These are phyloP conservation scores for Chanos chanos DNA, from an alignment of 2,797 vertebrate genomes.

Conservation along the genomic window DNA sequence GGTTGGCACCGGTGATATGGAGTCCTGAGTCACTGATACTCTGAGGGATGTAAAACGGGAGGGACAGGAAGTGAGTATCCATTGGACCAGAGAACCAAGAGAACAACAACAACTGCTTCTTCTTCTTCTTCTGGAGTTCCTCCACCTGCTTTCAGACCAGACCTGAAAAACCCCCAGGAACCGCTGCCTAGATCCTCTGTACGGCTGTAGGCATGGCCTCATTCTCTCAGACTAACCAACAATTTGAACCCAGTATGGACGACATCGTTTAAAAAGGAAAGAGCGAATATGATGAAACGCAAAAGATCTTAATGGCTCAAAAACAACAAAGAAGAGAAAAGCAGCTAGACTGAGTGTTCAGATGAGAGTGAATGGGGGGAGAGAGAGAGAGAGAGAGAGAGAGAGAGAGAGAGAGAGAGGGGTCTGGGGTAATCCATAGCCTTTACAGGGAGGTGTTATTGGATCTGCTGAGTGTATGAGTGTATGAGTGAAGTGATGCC, in stretches of 20 bases:
- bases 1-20: slow-evolving; percentile 61
- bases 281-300: too few species aligned
- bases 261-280: too few species aligned
- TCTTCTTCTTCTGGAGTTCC: too few species aligned
- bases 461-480: slow-evolving; percentile 12
- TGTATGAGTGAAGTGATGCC: slow-evolving; percentile 17
- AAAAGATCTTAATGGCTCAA: too few species aligned
- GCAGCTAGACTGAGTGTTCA: neutral
- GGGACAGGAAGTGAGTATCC: slow-evolving; percentile 60
- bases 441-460: slow-evolving; percentile 11
- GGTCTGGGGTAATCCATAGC: slow-evolving; percentile 10
- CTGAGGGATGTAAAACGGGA: slow-evolving; percentile 69
- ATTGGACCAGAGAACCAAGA: slow-evolving; percentile 47
- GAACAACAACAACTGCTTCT: too few species aligned
- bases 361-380: neutral
- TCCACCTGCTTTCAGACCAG: too few species aligned
- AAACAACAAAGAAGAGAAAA: too few species aligned
- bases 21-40: slow-evolving; percentile 72
- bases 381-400: neutral
- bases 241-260: too few species aligned
- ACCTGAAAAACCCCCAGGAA: too few species aligned
- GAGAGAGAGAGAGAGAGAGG: neutral
- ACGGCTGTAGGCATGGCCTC: too few species aligned
- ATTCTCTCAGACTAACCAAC: too few species aligned
- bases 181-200: too few species aligned